These are phyloP conservation scores for Sebastolobus alascanus DNA, from an alignment of 2,797 vertebrate species.

Conservation along the genomic window DNA sequence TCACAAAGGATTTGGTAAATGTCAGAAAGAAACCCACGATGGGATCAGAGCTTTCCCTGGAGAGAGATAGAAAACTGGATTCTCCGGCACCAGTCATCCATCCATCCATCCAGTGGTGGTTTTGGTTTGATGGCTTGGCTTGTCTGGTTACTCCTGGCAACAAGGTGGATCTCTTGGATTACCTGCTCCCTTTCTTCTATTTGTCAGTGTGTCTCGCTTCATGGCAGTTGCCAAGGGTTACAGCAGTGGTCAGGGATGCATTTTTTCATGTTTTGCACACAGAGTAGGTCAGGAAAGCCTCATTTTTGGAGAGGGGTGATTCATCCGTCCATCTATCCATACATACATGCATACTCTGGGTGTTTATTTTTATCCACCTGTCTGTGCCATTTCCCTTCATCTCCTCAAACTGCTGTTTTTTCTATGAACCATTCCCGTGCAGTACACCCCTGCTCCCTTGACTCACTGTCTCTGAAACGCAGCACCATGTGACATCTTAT, in stretches of 20 bases:
- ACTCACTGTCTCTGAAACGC: slow-evolving; percentile 51
- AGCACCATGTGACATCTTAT: slow-evolving; percentile 54
- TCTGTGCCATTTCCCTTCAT: slow-evolving; percentile 23
- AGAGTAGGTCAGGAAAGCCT: slow-evolving; percentile 32
- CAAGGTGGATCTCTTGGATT: slow-evolving; percentile 42
- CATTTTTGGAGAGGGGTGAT: background rate
- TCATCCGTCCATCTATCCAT: background rate
- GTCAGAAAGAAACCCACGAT: slow-evolving; percentile 19
- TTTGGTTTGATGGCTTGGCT: slow-evolving; percentile 30
- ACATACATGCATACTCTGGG: background rate
- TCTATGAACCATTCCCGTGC: slow-evolving; percentile 17
- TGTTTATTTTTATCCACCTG: slow-evolving; percentile 32
- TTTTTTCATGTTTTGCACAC: slow-evolving; percentile 21
- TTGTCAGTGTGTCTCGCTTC: slow-evolving; percentile 5
- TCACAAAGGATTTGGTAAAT: slow-evolving; percentile 40
- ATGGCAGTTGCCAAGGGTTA: slow-evolving; percentile 49
- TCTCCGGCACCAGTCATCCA: slow-evolving; percentile 17
- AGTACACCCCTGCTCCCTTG: slow-evolving; percentile 44
- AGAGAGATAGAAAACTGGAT: slow-evolving; percentile 36
- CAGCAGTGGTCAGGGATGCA: slow-evolving; percentile 13
- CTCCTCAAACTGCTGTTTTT: slow-evolving; percentile 3
- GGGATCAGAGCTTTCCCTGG: background rate
- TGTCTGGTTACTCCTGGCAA: slow-evolving; percentile 29
- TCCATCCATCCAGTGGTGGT: slow-evolving; percentile 13
- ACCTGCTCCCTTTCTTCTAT: slow-evolving; percentile 2